phyloP scores from a whole-genome alignment of 37 sponge, comb jelly and placozoan genomes.

The Haliclona indistincta region DNA sequence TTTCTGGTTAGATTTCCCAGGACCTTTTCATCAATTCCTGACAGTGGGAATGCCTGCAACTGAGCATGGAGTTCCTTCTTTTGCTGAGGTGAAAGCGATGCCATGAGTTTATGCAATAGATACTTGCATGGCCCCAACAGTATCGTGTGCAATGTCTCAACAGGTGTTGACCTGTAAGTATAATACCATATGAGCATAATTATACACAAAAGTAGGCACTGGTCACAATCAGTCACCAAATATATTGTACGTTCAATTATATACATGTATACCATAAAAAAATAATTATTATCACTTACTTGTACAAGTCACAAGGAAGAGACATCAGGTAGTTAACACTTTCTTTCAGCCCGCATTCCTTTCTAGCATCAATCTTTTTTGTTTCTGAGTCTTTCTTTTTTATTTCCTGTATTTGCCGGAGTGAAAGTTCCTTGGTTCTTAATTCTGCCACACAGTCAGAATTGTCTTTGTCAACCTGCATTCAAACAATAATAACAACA shows the following conservation, averaged over 20 bases:
- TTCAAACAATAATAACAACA: not conserved
- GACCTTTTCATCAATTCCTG: conserved; percentile 18
- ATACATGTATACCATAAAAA: not conserved
- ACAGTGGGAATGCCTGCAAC: conserved; percentile 3
- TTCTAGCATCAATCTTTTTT: conserved; percentile 5
- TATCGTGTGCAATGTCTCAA: conserved; percentile 36
- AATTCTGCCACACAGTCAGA: not conserved
- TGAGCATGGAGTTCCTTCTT: conserved; percentile 16
- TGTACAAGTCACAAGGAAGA: conserved; percentile 12
- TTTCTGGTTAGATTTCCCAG: conserved; percentile 4
- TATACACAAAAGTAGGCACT: not conserved
- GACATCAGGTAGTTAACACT: conserved; percentile 3
- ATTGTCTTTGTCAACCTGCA: conserved; percentile 14
- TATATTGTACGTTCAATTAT: not conserved
- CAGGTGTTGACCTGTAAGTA: conserved; percentile 18
- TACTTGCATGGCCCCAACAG: conserved; percentile 49
- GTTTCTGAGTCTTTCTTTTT: not conserved
- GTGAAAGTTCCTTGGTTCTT: conserved; percentile 7
- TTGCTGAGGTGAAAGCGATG: not conserved
- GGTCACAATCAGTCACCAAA: not conserved
- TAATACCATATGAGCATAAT: not conserved
- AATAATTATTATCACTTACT: not conserved
- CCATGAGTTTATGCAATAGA: conserved; percentile 23
- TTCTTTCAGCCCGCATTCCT: conserved; percentile 9
- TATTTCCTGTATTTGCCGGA: conserved; percentile 9